A percentile compares a stretch with the other conserved stretches of the same genome.
phyloP scores from a whole-genome alignment of 2,113 vertebrate species.

The Benitochromis conjunctus region DNA sequence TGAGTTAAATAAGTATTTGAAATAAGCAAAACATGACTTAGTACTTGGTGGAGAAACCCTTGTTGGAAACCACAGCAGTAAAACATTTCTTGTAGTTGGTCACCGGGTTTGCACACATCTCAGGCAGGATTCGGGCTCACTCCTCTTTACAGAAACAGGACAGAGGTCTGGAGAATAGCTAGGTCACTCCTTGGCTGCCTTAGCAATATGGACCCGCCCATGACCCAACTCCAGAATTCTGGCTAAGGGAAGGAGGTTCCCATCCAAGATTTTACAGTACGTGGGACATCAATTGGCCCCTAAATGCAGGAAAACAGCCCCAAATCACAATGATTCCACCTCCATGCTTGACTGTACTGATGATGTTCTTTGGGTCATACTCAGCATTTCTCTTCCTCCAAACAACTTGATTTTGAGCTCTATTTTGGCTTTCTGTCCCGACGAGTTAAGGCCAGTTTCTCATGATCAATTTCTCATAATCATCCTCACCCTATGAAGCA shows the following conservation, averaged over 20 bases:
- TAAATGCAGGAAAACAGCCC: neutral
- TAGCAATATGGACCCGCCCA: neutral
- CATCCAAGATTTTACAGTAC: neutral
- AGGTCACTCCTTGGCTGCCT: neutral
- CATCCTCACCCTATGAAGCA: neutral
- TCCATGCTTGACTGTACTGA: neutral
- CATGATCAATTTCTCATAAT: fast-evolving
- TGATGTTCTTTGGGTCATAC: neutral
- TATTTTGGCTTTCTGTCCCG: neutral
- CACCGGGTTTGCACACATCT: neutral
- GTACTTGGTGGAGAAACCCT: neutral
- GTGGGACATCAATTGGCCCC: neutral
- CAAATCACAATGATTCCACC: neutral
- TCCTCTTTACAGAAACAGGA: neutral
- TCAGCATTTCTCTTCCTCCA: neutral
- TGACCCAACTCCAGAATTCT: neutral
- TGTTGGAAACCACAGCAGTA: neutral
- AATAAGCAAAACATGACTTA: neutral
- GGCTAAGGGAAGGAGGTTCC: neutral
- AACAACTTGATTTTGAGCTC: neutral
- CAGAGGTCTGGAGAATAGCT: neutral
- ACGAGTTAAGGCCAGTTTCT: neutral
- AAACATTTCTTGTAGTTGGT: neutral
- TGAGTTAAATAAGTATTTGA: neutral
- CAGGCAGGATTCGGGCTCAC: too few relatives aligned